Conservation (phyloP, 2,888 invertebrate species). For the Dasypogon diadema region DNA sequence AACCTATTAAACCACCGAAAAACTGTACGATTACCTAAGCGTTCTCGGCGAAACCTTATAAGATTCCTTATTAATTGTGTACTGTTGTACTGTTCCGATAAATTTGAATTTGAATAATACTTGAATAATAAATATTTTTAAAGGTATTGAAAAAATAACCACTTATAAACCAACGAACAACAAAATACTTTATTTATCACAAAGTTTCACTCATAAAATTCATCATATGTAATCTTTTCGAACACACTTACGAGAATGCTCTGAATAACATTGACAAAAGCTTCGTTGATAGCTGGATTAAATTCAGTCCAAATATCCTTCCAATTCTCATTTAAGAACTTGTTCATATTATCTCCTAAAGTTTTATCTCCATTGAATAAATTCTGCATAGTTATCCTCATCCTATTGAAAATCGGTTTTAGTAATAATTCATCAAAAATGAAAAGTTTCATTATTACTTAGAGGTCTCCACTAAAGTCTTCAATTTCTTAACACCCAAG, state of each 20-base stretch:
- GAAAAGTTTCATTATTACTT: constrained; percentile 55
- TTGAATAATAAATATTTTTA: too few species aligned
- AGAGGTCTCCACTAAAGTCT: constrained; percentile 64
- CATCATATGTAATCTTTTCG: constrained; percentile 60
- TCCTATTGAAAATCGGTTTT: constrained; percentile 58
- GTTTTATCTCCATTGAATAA: constrained; percentile 60
- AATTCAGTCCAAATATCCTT: constrained; percentile 61
- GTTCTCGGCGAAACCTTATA: too few species aligned
- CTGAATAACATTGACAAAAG: constrained; percentile 55
- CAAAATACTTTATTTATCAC: background rate
- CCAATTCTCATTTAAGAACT: constrained; percentile 62
- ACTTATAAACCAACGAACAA: background rate
- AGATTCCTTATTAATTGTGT: too few species aligned
- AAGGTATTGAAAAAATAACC: too few species aligned
- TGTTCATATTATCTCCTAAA: constrained; percentile 60
- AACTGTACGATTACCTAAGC: too few species aligned
- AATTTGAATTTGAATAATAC: too few species aligned
- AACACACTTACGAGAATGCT: constrained; percentile 57
- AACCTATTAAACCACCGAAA: too few species aligned
- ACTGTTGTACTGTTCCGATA: too few species aligned
- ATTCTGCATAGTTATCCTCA: constrained; percentile 60
- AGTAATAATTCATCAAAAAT: background rate
- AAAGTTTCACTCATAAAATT: constrained; percentile 57
- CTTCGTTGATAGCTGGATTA: constrained; percentile 59
- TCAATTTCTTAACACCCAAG: constrained; percentile 64